A percentile compares a stretch with the other conserved stretches of the same genome.
Evolutionary conservation across 2,113 vertebrate species (phyloP).

Genomic region (Oreochromis tanganicae): DNA sequence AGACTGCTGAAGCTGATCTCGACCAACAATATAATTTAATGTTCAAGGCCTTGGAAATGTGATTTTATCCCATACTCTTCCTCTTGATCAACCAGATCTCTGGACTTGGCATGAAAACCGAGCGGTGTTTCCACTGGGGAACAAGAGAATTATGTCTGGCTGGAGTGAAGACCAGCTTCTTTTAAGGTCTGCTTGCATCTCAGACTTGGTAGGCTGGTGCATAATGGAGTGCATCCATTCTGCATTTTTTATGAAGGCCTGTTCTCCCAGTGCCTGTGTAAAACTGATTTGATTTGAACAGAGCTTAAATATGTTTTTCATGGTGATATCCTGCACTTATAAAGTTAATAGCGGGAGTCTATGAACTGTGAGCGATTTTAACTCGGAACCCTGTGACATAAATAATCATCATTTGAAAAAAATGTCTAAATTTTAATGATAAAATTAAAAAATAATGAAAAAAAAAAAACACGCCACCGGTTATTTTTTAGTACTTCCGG

Average conservation of each 20-base stretch:
- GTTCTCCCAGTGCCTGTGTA: background rate
- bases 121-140: background rate
- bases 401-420: background rate
- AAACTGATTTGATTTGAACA: background rate
- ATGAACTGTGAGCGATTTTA: background rate
- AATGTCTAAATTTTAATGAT: background rate
- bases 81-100: background rate
- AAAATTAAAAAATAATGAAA: fast-evolving
- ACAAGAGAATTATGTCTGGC: background rate
- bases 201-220: background rate
- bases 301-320: background rate
- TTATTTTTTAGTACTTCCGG: background rate
- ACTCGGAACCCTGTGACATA: background rate
- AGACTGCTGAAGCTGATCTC: background rate
- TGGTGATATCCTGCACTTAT: background rate
- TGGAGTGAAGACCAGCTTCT: background rate
- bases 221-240: background rate
- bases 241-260: background rate
- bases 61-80: background rate
- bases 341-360: background rate
- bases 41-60: background rate
- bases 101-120: background rate
- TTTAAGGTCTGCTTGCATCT: background rate
- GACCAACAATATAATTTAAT: fast-evolving
- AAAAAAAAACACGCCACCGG: background rate